These are phyloP conservation scores for Thaumetopoea pityocampa DNA, from an alignment of 1,140 invertebrate genomes.

Conservation along the genomic window DNA sequence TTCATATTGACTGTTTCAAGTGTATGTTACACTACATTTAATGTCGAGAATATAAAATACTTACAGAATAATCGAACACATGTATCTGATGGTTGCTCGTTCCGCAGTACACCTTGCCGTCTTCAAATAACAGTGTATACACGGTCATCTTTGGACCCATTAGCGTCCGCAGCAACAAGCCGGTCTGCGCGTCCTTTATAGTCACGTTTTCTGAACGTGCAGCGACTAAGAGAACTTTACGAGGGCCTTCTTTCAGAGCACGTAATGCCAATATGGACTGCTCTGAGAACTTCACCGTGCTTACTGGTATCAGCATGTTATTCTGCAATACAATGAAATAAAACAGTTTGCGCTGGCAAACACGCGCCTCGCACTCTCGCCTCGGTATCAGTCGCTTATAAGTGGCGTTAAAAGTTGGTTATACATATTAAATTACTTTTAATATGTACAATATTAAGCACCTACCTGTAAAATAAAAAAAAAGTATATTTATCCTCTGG, in stretches of 20 bases:
- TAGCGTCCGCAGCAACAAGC: slow-evolving; percentile 79
- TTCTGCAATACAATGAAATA: slow-evolving; percentile 59
- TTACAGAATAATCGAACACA: slow-evolving; percentile 82
- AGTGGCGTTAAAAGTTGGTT: too few relatives aligned
- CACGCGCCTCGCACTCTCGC: too few relatives aligned
- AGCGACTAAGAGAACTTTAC: slow-evolving; percentile 81
- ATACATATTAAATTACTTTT: too few relatives aligned
- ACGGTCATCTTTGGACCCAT: slow-evolving; percentile 79
- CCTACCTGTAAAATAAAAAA: too few relatives aligned
- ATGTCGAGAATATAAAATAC: slow-evolving; percentile 19
- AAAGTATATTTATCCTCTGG: too few relatives aligned
- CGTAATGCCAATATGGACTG: slow-evolving; percentile 80
- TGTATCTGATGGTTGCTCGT: slow-evolving; percentile 81
- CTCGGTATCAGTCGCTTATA: too few relatives aligned
- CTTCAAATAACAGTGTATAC: slow-evolving; percentile 80
- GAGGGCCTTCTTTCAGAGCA: slow-evolving; percentile 80
- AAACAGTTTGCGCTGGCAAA: too few relatives aligned
- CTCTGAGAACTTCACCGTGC: slow-evolving; percentile 77
- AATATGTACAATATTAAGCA: too few relatives aligned
- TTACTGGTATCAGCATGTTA: slow-evolving; percentile 73
- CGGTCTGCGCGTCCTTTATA: slow-evolving; percentile 80
- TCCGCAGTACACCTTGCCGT: slow-evolving; percentile 81
- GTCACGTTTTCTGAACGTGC: slow-evolving; percentile 80
- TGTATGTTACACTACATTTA: too few relatives aligned
- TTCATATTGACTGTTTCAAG: too few relatives aligned